Evolutionary conservation across 2,888 invertebrate genomes (phyloP), one percentile per base, ranked within the genome.

Genomic region (Drosophila neotestacea): DNA sequence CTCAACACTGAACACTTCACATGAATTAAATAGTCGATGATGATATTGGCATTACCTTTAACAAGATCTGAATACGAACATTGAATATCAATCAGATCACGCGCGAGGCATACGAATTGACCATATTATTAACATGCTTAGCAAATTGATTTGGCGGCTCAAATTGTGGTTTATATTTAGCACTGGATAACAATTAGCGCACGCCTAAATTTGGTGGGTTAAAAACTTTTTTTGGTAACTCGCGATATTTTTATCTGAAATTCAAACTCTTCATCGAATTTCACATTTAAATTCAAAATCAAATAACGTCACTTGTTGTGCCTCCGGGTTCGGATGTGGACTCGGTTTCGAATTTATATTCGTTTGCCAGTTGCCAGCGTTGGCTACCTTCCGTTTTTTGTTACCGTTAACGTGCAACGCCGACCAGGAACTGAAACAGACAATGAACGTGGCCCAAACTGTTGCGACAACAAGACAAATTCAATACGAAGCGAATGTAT

Each of bases 381-480:
- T 58, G 30, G 28, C 44, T 36, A 42, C 56, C 46, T 27, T 69
- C 69, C 64, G 66, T 1, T n/a, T 1, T n/a, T 55, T 51, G 68
- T 48, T 67, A 87, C 82, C 85, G 89, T 76, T 73, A 71, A 73
- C 80, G 69, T 78, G 70, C 70, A 80, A 79, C 73, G 89, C 78
- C 89, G 78, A 82, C 78, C 85, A 89, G 89, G 88, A 85, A 89
- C 85, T 85, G 85, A 88, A 70, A 60, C 56, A 54, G 56, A 59
- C 65, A 63, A 42, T 69, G 61, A 75, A 63, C 70, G 61, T 64
- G 64, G 66, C 69, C 79, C 87, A 85, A 88, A 75, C 88, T 75
- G 88, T 85, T 88, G 86, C 86, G 70, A 22, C 77, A 52, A 39
- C 60, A 67, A 73, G 66, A 66, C 65, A 79, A 47, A 6, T 16